phyloP scores from a whole-genome alignment of 2,888 invertebrate genomes.

The Catonia carolina region DNA sequence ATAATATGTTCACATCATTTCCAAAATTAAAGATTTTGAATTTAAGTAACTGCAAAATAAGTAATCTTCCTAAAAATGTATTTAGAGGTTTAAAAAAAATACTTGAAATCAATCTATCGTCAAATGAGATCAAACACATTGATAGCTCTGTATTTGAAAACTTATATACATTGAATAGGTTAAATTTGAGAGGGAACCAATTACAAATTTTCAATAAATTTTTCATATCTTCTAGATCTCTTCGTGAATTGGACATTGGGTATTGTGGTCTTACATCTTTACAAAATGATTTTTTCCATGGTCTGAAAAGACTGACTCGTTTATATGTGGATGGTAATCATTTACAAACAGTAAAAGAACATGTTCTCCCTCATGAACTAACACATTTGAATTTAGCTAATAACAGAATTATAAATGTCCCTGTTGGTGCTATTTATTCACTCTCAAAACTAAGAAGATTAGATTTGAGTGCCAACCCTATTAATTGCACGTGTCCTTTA shows the following conservation, averaged over 20 bases:
- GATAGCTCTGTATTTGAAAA: constrained; percentile 31
- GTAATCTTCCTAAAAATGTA: constrained; percentile 37
- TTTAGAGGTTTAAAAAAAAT: constrained; percentile 41
- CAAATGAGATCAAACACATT: constrained; percentile 31
- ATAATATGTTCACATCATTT: constrained; percentile 29
- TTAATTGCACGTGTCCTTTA: constrained; percentile 33
- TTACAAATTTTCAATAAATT: constrained; percentile 33
- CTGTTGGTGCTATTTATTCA: constrained; percentile 30
- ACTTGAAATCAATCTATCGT: constrained; percentile 34
- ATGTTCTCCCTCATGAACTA: constrained; percentile 30
- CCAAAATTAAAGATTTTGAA: constrained; percentile 27
- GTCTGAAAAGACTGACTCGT: constrained; percentile 25
- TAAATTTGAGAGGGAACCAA: constrained; percentile 44
- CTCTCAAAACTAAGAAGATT: constrained; percentile 29
- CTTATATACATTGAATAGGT: constrained; percentile 38
- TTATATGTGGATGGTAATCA: constrained; percentile 31
- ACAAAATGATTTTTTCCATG: constrained; percentile 29
- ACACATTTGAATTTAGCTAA: constrained; percentile 31
- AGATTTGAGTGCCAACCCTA: constrained; percentile 32
- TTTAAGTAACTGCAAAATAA: constrained; percentile 28
- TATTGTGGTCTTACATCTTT: constrained; percentile 29
- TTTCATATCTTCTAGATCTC: constrained; percentile 29
- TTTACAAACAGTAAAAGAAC: constrained; percentile 28
- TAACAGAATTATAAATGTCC: constrained; percentile 31
- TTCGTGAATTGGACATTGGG: constrained; percentile 31